phyloP scores from a whole-genome alignment of 2,888 invertebrate species.

The Macrosiphum euphorbiae region DNA sequence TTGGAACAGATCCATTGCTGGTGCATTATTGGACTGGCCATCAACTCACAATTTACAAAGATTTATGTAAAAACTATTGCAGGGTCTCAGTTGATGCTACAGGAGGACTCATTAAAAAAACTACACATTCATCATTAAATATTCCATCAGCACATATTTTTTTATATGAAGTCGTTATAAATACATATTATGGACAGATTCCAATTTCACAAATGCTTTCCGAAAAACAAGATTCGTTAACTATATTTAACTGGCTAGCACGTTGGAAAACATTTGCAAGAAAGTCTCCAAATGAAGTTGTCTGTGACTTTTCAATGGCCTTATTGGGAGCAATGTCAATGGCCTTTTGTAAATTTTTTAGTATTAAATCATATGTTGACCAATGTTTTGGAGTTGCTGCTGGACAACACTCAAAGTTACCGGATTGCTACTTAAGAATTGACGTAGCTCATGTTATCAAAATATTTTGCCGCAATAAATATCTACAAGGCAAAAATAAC shows the following conservation, averaged over 20 bases:
- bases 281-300: background rate
- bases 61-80: background rate
- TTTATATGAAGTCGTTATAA: background rate
- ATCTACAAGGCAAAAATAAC: background rate
- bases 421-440: background rate
- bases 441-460: background rate
- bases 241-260: background rate
- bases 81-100: background rate
- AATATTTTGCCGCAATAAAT: background rate
- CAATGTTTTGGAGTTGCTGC: background rate
- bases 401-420: background rate
- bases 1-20: background rate
- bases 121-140: background rate
- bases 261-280: background rate
- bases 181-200: background rate
- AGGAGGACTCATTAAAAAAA: background rate
- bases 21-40: background rate
- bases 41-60: conserved; percentile 3
- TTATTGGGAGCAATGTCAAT: background rate
- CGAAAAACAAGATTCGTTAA: background rate
- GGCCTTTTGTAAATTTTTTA: background rate
- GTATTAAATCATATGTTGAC: background rate
- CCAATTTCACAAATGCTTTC: background rate
- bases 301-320: background rate
- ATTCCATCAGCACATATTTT: background rate